Conservation (phyloP, 2,797 vertebrate genomes). For the Falco cherrug region DNA sequence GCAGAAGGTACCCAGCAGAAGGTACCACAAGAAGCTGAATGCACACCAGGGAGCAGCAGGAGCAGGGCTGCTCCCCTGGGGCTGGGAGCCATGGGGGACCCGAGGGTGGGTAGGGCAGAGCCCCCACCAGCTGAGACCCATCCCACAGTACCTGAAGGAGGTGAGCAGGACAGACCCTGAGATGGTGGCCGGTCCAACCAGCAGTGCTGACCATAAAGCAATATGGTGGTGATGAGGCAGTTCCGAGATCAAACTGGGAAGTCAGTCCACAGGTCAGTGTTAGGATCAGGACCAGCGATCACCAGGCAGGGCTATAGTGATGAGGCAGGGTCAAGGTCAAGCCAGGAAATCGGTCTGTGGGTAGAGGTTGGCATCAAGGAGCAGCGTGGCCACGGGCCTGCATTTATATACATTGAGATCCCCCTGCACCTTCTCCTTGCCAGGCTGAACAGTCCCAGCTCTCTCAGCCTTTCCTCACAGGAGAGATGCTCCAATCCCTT, state of each 20-base stretch:
- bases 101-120: background rate
- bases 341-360: background rate
- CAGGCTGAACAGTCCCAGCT: background rate
- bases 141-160: background rate
- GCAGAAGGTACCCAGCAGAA: background rate
- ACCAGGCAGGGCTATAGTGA: background rate
- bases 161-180: background rate
- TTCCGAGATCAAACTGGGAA: background rate
- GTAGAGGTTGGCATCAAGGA: background rate
- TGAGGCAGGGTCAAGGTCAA: background rate
- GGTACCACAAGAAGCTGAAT: background rate
- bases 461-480: background rate
- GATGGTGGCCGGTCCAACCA: background rate
- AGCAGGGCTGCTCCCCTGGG: background rate
- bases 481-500: no score
- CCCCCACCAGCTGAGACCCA: background rate
- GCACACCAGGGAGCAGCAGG: background rate
- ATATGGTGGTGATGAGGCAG: background rate
- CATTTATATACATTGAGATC: background rate
- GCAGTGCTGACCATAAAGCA: background rate
- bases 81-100: rapidly evolving
- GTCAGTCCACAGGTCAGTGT: background rate
- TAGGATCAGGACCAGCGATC: background rate
- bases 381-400: background rate
- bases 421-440: background rate